phyloP scores from a whole-genome alignment of 2,113 vertebrate species.

The Pedetes capensis region DNA sequence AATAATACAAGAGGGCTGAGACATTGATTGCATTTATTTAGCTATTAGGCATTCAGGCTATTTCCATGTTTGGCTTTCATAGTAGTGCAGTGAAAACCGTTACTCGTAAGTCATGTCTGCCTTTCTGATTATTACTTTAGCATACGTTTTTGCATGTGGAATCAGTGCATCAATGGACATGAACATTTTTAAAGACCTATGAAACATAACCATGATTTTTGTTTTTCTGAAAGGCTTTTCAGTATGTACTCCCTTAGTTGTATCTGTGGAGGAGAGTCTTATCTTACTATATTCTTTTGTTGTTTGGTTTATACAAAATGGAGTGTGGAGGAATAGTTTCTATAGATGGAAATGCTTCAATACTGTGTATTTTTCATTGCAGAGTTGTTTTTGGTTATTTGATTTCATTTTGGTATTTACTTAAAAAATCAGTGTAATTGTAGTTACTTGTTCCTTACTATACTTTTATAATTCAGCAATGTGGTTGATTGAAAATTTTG shows the following conservation, averaged over 20 bases:
- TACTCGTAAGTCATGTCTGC: neutral
- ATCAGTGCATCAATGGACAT: neutral
- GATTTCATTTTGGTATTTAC: conserved; percentile 1
- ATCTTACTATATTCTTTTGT: neutral
- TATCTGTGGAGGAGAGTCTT: neutral
- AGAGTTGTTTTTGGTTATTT: conserved; percentile 6
- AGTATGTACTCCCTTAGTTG: neutral
- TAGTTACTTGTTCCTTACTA: neutral
- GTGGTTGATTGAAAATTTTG: conserved; percentile 13
- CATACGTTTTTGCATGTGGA: neutral
- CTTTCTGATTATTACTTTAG: neutral
- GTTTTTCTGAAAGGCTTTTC: neutral
- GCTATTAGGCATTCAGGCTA: neutral
- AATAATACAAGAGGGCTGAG: neutral
- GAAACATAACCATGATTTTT: neutral
- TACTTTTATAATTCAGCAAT: neutral
- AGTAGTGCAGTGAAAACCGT: neutral
- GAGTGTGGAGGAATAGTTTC: conserved; percentile 12
- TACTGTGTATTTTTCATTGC: neutral
- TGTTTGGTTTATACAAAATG: neutral
- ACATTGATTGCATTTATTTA: neutral
- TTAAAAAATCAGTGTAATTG: neutral
- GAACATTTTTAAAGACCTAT: neutral
- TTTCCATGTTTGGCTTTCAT: neutral
- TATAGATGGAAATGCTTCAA: neutral